Conservation (phyloP, 2,113 vertebrate genomes). For the Ceratotherium simum region DNA sequence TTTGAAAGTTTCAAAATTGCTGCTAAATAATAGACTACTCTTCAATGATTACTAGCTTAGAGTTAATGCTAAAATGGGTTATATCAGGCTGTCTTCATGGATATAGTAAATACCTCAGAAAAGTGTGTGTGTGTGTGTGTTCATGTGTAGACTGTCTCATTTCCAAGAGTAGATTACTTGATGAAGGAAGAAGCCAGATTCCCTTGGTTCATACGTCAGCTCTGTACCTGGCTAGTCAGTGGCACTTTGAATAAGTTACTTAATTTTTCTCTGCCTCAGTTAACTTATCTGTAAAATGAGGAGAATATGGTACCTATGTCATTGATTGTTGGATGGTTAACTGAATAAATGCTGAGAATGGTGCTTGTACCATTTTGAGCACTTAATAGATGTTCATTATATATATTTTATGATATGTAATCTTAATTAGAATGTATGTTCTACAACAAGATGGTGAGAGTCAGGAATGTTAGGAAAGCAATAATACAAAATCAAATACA, state of each 20-base stretch:
- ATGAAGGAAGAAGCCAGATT: not conserved
- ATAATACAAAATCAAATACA: not conserved
- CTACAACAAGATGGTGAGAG: not conserved
- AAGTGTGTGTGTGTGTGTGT: not conserved
- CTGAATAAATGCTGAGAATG: not conserved
- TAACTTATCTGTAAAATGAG: not conserved
- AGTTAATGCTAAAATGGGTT: not conserved
- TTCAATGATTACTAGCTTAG: not conserved
- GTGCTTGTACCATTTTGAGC: not conserved
- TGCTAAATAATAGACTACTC: not conserved
- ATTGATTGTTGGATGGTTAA: not conserved
- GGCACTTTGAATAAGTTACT: not conserved
- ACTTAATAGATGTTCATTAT: not conserved
- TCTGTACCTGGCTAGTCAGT: not conserved
- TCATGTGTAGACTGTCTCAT: not conserved
- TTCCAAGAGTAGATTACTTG: not conserved
- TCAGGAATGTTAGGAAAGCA: not conserved
- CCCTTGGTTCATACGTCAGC: not conserved
- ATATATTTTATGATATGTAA: not conserved
- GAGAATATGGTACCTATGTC: not conserved
- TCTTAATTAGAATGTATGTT: not conserved
- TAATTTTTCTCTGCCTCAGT: not conserved
- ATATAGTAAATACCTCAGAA: not conserved
- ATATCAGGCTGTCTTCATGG: accelerated
- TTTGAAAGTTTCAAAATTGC: not conserved